Base-by-base conservation (phyloP, 2,797 vertebrate genomes). In the Cichlasoma orientale region DNA sequence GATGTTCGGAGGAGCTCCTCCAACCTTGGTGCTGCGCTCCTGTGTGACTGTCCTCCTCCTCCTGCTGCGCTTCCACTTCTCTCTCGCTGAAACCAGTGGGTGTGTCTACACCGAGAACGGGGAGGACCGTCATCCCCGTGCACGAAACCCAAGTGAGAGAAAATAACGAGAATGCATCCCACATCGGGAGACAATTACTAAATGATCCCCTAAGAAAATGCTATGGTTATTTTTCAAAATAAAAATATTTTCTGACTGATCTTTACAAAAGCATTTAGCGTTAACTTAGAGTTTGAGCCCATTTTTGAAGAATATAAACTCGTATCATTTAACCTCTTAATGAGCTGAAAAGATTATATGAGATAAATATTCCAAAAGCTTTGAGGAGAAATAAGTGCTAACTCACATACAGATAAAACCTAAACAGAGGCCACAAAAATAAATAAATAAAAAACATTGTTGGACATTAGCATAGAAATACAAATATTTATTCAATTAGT, bases 61-160 rank as follows among this genome's bases (percentile, higher is more conserved):
- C 59, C 68, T 77, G 74, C 77, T 87, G 88, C 75, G 68, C 85
- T 86, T 71, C 68, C 73, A 33, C 31, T 75, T 47, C 77, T 77
- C 74, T 69, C 74, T 75, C 61, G 0, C 70, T 83, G 3, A 33
- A 63, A 88, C 76, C 91, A 86, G 80, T 90, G 93, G 93, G 93
- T 91, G 94, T 93, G 94, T 94, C 94, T 94, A 92, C 92, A 80
- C 61, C 14, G 78, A 70, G 84, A 63, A 80, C 82, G 82, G 75
- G 89, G 80, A 82, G 79, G 81, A 82, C 27, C 63, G 56, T 63
- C 59, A 71, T 36, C 70, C 75, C 33, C 55, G 56, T 41, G 82
- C 81, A 89, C 84, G 83, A 85, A 88, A 83, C 71, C 31, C 31
- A 50, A 80, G 72, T 13, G 68, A 66, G 77, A 78, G 74, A 73